These are phyloP conservation scores for Leptonema lineaticorne DNA, from an alignment of 1,140 invertebrate species.

Conservation along the genomic window DNA sequence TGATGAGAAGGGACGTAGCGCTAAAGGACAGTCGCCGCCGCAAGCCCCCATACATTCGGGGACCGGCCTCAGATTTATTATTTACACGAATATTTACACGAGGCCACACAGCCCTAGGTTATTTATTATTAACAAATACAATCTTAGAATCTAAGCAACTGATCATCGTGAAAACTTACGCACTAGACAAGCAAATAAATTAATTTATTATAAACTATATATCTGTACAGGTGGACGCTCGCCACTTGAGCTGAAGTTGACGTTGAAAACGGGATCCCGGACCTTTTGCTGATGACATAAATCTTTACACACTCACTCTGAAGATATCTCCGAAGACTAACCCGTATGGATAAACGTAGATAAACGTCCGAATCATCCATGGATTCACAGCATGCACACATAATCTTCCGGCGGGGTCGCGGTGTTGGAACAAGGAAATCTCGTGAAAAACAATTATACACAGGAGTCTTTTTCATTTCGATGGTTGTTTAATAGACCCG, in stretches of 20 bases:
- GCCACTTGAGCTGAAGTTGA: too few species aligned
- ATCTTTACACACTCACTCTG: too few species aligned
- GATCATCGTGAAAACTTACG: constrained; percentile 37
- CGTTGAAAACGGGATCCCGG: too few species aligned
- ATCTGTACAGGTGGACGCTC: constrained; percentile 29
- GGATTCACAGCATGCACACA: too few species aligned
- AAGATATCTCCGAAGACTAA: too few species aligned
- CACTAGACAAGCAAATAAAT: constrained; percentile 41
- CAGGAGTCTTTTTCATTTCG: not conserved
- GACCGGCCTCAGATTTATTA: constrained; percentile 26
- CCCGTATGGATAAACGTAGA: too few species aligned
- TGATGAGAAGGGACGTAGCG: constrained; percentile 15
- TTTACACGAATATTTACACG: constrained; percentile 34
- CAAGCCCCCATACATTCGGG: constrained; percentile 14
- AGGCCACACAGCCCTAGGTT: constrained; percentile 35
- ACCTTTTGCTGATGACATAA: too few species aligned
- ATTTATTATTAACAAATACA: constrained; percentile 10
- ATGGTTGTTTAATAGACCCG: not conserved
- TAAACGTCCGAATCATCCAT: not conserved
- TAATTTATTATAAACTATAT: constrained; percentile 40
- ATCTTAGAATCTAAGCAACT: constrained; percentile 26
- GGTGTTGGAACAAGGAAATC: not conserved
- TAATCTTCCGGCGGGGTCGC: not conserved
- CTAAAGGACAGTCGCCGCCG: constrained; percentile 23
- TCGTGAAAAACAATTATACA: not conserved